Evolutionary conservation across 2,888 invertebrate genomes (phyloP), one percentile per base, ranked within the genome.

Genomic region (Archips crataeganus): DNA sequence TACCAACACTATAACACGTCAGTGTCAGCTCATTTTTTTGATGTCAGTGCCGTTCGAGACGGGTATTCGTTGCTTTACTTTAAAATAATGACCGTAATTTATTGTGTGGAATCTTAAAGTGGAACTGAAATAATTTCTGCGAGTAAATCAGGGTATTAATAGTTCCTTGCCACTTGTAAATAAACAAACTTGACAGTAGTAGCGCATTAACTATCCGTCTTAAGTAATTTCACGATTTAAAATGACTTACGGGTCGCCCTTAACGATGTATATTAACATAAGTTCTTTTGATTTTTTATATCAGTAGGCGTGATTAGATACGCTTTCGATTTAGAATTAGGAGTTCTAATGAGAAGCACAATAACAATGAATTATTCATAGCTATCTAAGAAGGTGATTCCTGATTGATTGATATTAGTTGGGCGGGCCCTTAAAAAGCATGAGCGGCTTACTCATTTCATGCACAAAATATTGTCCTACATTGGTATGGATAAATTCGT

Each of bases 281-380:
- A 64, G 59, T 73, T 64, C 69, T 60, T 74, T 69, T 54, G 32
- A 10, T 49, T 51, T 73, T 68, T 61, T 69, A 69, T 61, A 8
- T 57, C 77, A 77, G 80, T 69, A 81, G 76, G 76, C 81, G 78
- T 80, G 81, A 87, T 88, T 88, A 85, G 86, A 85, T 79, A 80
- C 85, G 86, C 84, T 87, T 86, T 89, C 85, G 78, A 84, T 83
- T 83, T 77, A 76, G 77, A 85, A 84, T 87, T 84, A 85, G 83
- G 82, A 80, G 80, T 76, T 79, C 76, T 82, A 84, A 85, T 83
- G 79, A 81, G 70, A 68, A 80, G 78, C 79, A 84, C 80, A 81
- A 83, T 82, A 85, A 84, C 77, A 83, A 86, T 87, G 83, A 84
- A 89, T 87, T 81, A 88, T 88, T 85, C 81, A 85, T 85, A 76